phyloP scores from a whole-genome alignment of 2,888 invertebrate genomes.

The Crioceris asparagi region DNA sequence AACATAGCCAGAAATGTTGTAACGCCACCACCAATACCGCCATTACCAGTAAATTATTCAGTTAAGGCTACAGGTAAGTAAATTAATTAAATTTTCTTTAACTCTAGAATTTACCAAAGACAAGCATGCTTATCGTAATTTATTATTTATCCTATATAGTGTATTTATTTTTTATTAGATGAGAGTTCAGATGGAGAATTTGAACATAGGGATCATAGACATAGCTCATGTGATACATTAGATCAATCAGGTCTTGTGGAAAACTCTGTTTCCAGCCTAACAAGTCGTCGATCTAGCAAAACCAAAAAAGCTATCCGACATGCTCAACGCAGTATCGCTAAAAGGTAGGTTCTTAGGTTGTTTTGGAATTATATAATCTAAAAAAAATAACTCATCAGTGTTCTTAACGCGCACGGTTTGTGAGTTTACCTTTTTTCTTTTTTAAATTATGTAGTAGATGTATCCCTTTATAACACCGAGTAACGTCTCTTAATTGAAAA shows the following conservation, averaged over 20 bases:
- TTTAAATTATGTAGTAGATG: no score
- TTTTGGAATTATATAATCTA: no score
- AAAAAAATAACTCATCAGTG: no score
- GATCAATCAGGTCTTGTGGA: conserved; percentile 39
- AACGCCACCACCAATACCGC: conserved; percentile 57
- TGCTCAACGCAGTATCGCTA: conserved; percentile 55
- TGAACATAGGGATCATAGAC: conserved; percentile 27
- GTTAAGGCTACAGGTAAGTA: conserved; percentile 25
- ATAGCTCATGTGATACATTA: conserved; percentile 36
- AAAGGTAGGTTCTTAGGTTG: no score
- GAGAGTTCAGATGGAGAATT: conserved; percentile 44
- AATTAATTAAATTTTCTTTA: not conserved
- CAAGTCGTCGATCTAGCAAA: conserved; percentile 27
- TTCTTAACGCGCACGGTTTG: no score
- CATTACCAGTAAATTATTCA: conserved; percentile 50
- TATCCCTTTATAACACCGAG: no score
- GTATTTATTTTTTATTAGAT: conserved; percentile 31
- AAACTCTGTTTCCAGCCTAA: conserved; percentile 37
- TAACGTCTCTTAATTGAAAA: conserved; percentile 3
- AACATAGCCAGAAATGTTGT: conserved; percentile 34
- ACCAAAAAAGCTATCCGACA: conserved; percentile 47
- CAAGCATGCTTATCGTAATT: no score
- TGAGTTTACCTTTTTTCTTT: no score
- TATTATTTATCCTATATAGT: not conserved
- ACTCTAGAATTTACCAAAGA: no score